phyloP scores from a whole-genome alignment of 2,888 invertebrate genomes.

The Chrysolina haemoptera region DNA sequence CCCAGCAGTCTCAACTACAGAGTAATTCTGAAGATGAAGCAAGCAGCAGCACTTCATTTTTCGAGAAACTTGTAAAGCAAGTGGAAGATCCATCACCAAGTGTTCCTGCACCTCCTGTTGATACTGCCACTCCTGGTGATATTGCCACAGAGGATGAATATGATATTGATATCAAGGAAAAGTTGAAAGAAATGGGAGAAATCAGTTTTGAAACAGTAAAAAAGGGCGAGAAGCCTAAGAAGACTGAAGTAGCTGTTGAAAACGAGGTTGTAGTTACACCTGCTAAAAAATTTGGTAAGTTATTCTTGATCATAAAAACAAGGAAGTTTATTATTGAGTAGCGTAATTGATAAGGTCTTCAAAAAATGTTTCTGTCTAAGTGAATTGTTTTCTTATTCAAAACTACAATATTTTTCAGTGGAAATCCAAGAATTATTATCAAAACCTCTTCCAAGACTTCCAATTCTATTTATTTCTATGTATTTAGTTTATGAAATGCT shows the following conservation, averaged over 20 bases:
- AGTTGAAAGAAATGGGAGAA: constrained; percentile 76
- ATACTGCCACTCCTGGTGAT: constrained; percentile 40
- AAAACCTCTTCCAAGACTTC: too few species aligned
- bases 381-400: too few species aligned
- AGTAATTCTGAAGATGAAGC: constrained; percentile 62
- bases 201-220: constrained; percentile 70
- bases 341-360: too few species aligned
- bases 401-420: too few species aligned
- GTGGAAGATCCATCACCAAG: constrained; percentile 51
- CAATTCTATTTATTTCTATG: too few species aligned
- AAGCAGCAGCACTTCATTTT: constrained; percentile 66
- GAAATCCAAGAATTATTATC: too few species aligned
- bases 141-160: constrained; percentile 63
- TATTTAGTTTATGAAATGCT: too few species aligned
- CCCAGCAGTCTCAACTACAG: constrained; percentile 28
- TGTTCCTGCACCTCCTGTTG: constrained; percentile 33
- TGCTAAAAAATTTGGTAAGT: constrained; percentile 64
- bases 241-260: constrained; percentile 73
- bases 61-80: constrained; percentile 64
- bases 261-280: constrained; percentile 87
- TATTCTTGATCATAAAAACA: neutral
- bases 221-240: constrained; percentile 68
- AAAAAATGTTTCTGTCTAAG: too few species aligned
- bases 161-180: constrained; percentile 76
- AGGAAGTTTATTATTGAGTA: too few species aligned